Base-by-base conservation (phyloP, 1,140 invertebrate genomes). In the Lepidotrigona ventralis region DNA sequence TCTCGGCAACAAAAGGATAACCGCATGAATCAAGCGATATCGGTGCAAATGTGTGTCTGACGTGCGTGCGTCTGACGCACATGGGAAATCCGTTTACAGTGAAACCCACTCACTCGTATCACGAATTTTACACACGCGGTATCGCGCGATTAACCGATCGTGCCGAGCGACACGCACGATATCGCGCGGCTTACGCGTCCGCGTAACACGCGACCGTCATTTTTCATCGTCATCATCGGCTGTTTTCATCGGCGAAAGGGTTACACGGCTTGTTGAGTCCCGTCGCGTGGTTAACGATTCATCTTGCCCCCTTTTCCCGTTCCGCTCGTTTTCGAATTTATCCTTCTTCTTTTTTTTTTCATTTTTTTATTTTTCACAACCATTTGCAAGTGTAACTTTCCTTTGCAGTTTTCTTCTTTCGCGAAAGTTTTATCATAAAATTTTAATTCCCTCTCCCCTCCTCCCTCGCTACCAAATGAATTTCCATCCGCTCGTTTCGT, bases 81-180 rank as follows among this genome's bases (percentile, higher is more conserved):
- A 46, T 8, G 39, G 39, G 39, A 46, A 46, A 46, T 46, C 39
- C 39, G 58, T n/a, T 60, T 60, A 60, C 79, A 82, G 78, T 29
- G 19, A 29, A 53, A 60, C 23, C 39, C 39, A 46, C 39, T 46
- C 39, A 8, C 39, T 46, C 39, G 39, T 46, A 46, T 46, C 39
- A 8, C 39, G 39, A 58, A 56, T 77, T 78, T 73, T 81, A 58
- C 58, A 79, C 79, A 64, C 76, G 75, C 76, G 74, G 64, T 39
- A 60, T 17, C 63, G 66, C 51, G 69, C 77, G 86, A 86, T 88
- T 83, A 88, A 86, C 86, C 83, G 75, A 87, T 88, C 66, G 70
- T 15, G 39, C 23, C 79, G 54, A 19, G 78, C 58, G 78, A 69
- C 71, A 83, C 70, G 73, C 74, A 73, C 56, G 19, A 12, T 19